phyloP scores from a whole-genome alignment of 1,140 invertebrate species.

The Apis florea region DNA sequence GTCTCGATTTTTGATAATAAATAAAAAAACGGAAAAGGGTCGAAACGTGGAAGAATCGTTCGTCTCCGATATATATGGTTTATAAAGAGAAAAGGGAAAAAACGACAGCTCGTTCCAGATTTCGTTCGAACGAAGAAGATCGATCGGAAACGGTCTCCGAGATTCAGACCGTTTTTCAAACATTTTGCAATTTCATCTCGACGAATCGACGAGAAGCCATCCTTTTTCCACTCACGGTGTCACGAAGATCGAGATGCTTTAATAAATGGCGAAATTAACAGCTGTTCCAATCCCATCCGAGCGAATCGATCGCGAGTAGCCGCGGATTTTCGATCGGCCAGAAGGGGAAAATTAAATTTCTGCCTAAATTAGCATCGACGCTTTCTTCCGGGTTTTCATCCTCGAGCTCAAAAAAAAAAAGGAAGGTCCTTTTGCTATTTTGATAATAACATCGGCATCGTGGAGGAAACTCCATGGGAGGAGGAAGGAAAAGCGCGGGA shows the following conservation, averaged over 20 bases:
- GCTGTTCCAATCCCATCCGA: no score
- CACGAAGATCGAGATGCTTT: neutral
- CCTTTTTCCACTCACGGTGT: neutral
- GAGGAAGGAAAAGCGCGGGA: neutral
- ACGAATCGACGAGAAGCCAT: neutral
- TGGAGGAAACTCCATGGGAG: neutral
- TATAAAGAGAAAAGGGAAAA: no score
- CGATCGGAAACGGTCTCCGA: slow-evolving; percentile 20
- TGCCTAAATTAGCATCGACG: neutral
- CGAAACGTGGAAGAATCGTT: no score
- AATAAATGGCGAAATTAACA: slow-evolving; percentile 6
- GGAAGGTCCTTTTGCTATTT: no score
- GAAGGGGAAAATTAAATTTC: neutral
- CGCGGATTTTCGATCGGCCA: neutral
- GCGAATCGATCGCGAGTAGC: neutral
- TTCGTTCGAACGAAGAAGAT: neutral
- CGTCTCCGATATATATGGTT: no score
- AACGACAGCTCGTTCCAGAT: slow-evolving; percentile 4
- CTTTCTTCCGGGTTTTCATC: neutral
- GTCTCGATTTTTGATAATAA: no score
- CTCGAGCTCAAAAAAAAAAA: neutral
- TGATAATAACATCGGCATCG: no score
- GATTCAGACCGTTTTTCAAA: slow-evolving; percentile 8
- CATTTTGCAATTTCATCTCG: slow-evolving; percentile 3
- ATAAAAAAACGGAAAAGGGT: no score